Percentiles rank a stretch among this genome's conserved stretches.
Evolutionary conservation across 2,797 vertebrate genomes (phyloP).

Genomic region (Huso huso): DNA sequence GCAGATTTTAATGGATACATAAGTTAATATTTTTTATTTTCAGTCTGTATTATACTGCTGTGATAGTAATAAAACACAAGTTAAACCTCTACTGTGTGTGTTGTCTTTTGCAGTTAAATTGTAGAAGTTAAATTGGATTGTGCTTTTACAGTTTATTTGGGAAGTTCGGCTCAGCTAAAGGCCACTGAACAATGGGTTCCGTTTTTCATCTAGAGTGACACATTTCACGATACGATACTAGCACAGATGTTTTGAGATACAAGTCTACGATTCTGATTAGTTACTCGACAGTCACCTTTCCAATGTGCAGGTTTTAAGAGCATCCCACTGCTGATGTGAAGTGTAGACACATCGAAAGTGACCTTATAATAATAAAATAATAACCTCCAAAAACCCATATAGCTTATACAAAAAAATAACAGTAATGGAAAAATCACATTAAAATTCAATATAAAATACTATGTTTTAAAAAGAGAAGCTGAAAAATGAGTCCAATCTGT

Average conservation of each 20-base stretch:
- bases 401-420: neutral
- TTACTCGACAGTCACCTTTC: neutral
- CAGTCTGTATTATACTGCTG: constrained; percentile 12
- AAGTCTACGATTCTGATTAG: neutral
- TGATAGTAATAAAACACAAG: constrained; percentile 18
- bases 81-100: neutral
- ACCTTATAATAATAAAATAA: neutral
- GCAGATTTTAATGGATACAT: neutral
- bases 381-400: constrained; percentile 2
- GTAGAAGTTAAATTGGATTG: constrained; percentile 4
- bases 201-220: neutral
- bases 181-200: neutral
- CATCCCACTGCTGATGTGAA: no score
- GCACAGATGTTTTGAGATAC: constrained; percentile 3
- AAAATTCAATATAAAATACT: constrained; percentile 2
- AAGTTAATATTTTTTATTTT: constrained; percentile 6
- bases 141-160: neutral
- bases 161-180: no score
- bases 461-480: neutral
- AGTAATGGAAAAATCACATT: neutral
- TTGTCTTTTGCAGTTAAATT: constrained; percentile 5
- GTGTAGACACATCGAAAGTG: no score
- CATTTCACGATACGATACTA: neutral
- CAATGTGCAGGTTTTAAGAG: neutral
- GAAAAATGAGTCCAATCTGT: neutral